Evolutionary conservation across 2,797 vertebrate genomes (phyloP), one percentile per base, ranked within the genome.

Genomic region (Tokudaia tokunoshimensis): DNA sequence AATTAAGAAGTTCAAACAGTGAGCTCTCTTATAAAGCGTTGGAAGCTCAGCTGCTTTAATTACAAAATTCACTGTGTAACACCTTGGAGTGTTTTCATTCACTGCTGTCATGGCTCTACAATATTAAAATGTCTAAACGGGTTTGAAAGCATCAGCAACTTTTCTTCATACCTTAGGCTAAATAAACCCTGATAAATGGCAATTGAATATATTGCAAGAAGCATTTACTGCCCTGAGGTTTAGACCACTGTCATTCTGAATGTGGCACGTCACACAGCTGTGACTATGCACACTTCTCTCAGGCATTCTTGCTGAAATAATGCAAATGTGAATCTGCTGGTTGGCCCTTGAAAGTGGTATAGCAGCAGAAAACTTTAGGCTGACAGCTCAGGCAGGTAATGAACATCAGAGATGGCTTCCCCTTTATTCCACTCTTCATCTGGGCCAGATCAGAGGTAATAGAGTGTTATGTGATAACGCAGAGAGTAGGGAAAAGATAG

Each of bases 131-230:
- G 97, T 98, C 98, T 98, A 97, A 98, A 98, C 97, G 97, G 97
- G 89, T 98, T 98, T 98, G 98, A 99, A 98, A 97, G 88, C 96
- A 97, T 98, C 98, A 98, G 98, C 98, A 96, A 97, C 97, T 98
- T 98, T 98, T 96, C 94, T 93, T n/a, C 85, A 47, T 92, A 98
- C 98, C 98, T 97, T 92, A 98, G 98, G 98, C 98, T 97, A 98
- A 98, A 97, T 97, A 98, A 98, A 97, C 93, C 97, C 94, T 97
- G 98, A 97, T 98, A 98, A 99, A 98, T 89, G 98, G 97, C 97
- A 98, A 98, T 92, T 98, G 98, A 98, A 98, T 97, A 97, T 98
- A 98, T 98, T 97, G 97, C 98, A 98, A 98, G 98, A 98, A 99
- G 98, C 98, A 95, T 98, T 98, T 97, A 93, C 50, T 94, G 97